These are phyloP conservation scores for Metaphire vulgaris DNA, from an alignment of 1,140 invertebrate species.

Conservation along the genomic window DNA sequence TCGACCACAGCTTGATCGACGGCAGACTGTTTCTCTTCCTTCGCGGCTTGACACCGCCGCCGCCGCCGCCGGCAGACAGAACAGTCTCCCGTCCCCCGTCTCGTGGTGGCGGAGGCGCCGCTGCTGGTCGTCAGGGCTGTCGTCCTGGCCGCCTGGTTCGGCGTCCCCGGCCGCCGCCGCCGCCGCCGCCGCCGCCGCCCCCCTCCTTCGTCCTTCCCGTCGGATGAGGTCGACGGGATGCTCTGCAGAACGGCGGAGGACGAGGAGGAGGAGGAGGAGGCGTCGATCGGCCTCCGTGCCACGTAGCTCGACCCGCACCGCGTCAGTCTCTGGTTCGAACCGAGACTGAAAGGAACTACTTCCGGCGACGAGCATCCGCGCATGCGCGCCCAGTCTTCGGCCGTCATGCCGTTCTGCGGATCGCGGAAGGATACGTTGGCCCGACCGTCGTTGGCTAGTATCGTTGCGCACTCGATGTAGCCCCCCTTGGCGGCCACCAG, in stretches of 20 bases:
- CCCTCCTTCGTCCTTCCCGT: background rate
- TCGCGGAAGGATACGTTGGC: constrained; percentile 37
- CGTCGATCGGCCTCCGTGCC: background rate
- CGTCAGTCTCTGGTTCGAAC: background rate
- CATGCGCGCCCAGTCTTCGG: background rate
- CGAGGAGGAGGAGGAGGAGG: background rate
- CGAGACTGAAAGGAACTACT: background rate
- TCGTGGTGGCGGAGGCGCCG: no score
- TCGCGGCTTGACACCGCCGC: background rate
- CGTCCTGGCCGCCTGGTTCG: background rate
- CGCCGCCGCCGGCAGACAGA: background rate
- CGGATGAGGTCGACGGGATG: background rate
- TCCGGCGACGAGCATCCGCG: background rate
- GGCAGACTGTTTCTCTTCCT: background rate
- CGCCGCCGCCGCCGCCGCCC: no score
- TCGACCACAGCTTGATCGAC: background rate
- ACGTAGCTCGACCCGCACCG: background rate
- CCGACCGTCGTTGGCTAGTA: constrained; percentile 41
- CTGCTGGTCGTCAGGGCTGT: no score
- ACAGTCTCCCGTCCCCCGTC: background rate
- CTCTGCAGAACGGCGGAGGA: background rate
- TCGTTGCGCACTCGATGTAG: constrained; percentile 42
- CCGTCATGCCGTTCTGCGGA: constrained; percentile 23
- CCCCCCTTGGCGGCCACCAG: constrained; percentile 42
- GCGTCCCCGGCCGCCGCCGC: no score